Conservation (phyloP, 2,113 vertebrate genomes). For the Anas platyrhynchos region DNA sequence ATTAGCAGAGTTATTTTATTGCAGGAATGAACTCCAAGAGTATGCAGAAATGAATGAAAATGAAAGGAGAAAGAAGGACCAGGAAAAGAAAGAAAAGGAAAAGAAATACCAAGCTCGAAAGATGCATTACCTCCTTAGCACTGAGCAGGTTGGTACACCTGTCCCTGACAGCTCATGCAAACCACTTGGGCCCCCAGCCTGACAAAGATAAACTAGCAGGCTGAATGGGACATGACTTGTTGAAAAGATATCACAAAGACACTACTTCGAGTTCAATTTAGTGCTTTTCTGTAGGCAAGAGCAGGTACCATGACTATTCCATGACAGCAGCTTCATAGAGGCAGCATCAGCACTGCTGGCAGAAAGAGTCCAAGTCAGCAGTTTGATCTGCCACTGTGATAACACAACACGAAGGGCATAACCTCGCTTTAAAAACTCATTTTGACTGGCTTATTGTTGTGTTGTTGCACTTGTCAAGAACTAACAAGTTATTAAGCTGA, state of each 20-base stretch:
- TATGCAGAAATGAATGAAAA: conserved; percentile 80
- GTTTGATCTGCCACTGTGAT: conserved; percentile 64
- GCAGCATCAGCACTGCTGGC: conserved; percentile 53
- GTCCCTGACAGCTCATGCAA: conserved; percentile 76
- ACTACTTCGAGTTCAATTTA: conserved; percentile 80
- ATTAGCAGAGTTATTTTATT: conserved; percentile 45
- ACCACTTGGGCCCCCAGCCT: conserved; percentile 68
- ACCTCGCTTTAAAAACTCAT: conserved; percentile 71
- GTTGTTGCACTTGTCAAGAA: conserved; percentile 65
- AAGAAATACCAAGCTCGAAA: conserved; percentile 83
- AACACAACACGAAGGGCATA: conserved; percentile 69
- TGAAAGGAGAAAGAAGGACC: conserved; percentile 76
- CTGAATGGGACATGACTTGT: conserved; percentile 83
- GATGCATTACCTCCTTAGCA: conserved; percentile 95
- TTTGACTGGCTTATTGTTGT: conserved; percentile 69
- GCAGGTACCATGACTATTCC: conserved; percentile 66
- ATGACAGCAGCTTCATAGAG: conserved; percentile 71
- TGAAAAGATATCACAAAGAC: conserved; percentile 82
- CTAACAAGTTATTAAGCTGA: conserved; percentile 64
- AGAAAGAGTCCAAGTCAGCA: conserved; percentile 71
- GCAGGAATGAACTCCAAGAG: conserved; percentile 84
- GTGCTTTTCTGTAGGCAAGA: conserved; percentile 62
- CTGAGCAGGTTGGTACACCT: conserved; percentile 86
- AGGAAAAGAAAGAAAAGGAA: conserved; percentile 79
- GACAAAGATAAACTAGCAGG: conserved; percentile 83